These are phyloP conservation scores for Thera obeliscata DNA, from an alignment of 2,888 invertebrate species.

Conservation along the genomic window DNA sequence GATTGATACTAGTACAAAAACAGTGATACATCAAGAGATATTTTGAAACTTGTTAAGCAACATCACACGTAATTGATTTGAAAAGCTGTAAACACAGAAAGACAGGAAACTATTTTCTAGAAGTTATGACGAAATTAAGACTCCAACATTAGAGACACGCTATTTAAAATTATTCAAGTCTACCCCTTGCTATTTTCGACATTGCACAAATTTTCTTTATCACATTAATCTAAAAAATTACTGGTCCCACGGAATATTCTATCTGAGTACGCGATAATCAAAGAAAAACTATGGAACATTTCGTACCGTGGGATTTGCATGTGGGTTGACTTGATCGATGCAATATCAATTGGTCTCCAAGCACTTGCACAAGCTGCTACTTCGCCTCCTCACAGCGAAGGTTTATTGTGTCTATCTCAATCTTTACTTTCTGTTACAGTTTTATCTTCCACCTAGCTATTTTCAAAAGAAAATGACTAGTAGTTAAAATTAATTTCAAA, in stretches of 20 bases:
- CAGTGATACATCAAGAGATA: constrained; percentile 26
- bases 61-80: constrained; percentile 11
- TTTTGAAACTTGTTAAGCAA: constrained; percentile 18
- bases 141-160: constrained; percentile 10
- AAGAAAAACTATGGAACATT: constrained; percentile 44
- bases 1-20: constrained; percentile 26
- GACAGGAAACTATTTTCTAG: constrained; percentile 13
- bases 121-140: constrained; percentile 13
- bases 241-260: constrained; percentile 69
- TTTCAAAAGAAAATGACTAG: constrained; percentile 83
- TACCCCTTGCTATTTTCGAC: constrained; percentile 8
- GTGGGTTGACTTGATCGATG: constrained; percentile 35
- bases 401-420: constrained; percentile 40
- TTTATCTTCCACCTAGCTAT: constrained; percentile 73
- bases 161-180: constrained; percentile 19
- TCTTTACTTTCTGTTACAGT: constrained; percentile 51
- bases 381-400: constrained; percentile 23
- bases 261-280: constrained; percentile 59
- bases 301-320: constrained; percentile 48
- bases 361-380: constrained; percentile 37
- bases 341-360: constrained; percentile 34
- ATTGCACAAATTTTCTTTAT: constrained; percentile 22
- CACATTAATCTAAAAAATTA: constrained; percentile 51
- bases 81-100: constrained; percentile 10
- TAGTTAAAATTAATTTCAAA: constrained; percentile 70